Conservation (phyloP, 2,113 vertebrate genomes). For the Cygnus buccinator region DNA sequence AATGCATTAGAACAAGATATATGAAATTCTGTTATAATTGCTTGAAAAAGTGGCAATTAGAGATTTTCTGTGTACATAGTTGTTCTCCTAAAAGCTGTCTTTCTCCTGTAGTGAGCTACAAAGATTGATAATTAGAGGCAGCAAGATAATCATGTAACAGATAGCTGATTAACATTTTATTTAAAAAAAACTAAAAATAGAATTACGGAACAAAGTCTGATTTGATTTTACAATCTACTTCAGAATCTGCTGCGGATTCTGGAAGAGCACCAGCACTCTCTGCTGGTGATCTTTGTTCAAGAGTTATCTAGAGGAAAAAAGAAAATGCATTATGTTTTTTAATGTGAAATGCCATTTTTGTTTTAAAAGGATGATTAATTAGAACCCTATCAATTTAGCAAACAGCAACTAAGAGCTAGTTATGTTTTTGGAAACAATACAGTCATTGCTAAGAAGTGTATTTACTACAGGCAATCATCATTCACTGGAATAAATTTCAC, state of each 20-base stretch:
- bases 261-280: conserved; percentile 55
- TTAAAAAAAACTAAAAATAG: conserved; percentile 8
- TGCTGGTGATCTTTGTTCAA: conserved; percentile 31
- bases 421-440: not conserved
- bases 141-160: conserved; percentile 12
- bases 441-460: not conserved
- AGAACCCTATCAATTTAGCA: not conserved
- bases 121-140: not conserved
- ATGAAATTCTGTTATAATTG: not conserved
- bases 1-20: not conserved
- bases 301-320: not conserved
- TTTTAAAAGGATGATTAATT: not conserved
- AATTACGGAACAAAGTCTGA: not conserved
- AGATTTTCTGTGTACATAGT: not conserved
- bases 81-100: not conserved
- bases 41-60: not conserved
- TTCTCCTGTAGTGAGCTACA: not conserved
- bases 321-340: not conserved
- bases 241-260: not conserved
- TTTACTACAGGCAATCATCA: not conserved
- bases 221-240: not conserved
- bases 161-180: conserved; percentile 27
- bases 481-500: conserved; percentile 15
- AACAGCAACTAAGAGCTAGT: not conserved
- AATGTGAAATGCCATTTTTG: not conserved